Conservation (phyloP, 2,888 invertebrate species). For the Caenorhabditis japonica region DNA sequence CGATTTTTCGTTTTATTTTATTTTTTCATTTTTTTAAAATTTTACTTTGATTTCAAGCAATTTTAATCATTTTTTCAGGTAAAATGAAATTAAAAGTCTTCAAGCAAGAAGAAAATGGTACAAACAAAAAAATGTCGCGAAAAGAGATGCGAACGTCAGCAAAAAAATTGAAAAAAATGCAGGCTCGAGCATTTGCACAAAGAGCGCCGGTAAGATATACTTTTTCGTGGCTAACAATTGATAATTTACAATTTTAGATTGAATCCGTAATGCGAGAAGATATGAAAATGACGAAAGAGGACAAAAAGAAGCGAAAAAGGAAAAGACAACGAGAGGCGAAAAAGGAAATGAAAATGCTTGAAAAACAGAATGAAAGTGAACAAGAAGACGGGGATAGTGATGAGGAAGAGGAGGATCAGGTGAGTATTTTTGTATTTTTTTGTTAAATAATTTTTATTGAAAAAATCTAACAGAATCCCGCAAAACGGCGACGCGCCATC, state of each 20-base stretch:
- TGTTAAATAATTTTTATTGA: neutral
- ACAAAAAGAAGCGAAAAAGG: constrained; percentile 50
- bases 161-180: constrained; percentile 64
- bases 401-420: constrained; percentile 12
- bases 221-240: no score
- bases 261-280: constrained; percentile 57
- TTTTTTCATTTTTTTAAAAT: no score
- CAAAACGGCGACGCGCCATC: constrained; percentile 10
- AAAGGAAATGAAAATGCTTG: constrained; percentile 17
- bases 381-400: constrained; percentile 18
- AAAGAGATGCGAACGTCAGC: constrained; percentile 59
- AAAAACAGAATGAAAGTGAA: constrained; percentile 19
- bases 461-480: constrained; percentile 6
- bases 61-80: no score
- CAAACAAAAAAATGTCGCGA: constrained; percentile 48
- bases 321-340: constrained; percentile 43
- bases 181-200: constrained; percentile 55
- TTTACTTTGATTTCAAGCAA: no score
- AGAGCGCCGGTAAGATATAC: constrained; percentile 30
- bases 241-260: no score
- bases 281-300: constrained; percentile 50
- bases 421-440: neutral
- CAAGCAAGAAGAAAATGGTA: constrained; percentile 5
- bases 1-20: neutral
- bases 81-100: constrained; percentile 26